A percentile compares a stretch with the other conserved stretches of the same genome.
phyloP scores from a whole-genome alignment of 2,797 vertebrate genomes.

The Clarias fuscus region DNA sequence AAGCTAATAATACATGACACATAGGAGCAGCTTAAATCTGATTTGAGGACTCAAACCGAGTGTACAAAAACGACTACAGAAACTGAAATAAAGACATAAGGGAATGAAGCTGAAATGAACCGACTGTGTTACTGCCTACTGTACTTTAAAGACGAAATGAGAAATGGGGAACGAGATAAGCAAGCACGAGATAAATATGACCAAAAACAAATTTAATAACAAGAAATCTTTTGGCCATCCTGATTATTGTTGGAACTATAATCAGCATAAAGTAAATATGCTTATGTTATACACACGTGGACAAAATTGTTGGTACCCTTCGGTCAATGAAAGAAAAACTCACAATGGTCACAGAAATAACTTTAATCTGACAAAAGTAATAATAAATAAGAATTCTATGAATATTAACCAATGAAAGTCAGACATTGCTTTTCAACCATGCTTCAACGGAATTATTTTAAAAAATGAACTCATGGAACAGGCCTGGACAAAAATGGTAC shows the following conservation, averaged over 20 bases:
- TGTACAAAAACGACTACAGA: background rate
- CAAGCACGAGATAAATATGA: background rate
- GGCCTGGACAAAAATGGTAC: too few relatives aligned
- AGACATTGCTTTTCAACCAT: too few relatives aligned
- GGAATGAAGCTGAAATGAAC: slow-evolving; percentile 7
- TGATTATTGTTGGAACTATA: background rate
- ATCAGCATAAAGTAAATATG: background rate
- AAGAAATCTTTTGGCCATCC: background rate
- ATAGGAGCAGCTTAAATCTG: slow-evolving; percentile 29
- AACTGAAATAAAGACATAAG: background rate
- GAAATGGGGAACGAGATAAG: background rate
- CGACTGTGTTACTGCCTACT: background rate
- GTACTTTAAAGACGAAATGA: background rate
- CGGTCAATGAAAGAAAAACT: too few relatives aligned
- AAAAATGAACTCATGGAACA: too few relatives aligned
- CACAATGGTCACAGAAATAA: too few relatives aligned
- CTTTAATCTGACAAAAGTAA: too few relatives aligned
- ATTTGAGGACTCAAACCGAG: slow-evolving; percentile 8
- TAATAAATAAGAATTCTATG: too few relatives aligned
- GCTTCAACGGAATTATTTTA: too few relatives aligned
- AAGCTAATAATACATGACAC: slow-evolving; percentile 37
- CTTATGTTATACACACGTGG: too few relatives aligned
- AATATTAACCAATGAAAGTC: too few relatives aligned
- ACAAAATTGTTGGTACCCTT: too few relatives aligned
- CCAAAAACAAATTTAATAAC: background rate